These are phyloP conservation scores for Pygoscelis antarcticus DNA, from an alignment of 2,113 vertebrate species.

Conservation along the genomic window DNA sequence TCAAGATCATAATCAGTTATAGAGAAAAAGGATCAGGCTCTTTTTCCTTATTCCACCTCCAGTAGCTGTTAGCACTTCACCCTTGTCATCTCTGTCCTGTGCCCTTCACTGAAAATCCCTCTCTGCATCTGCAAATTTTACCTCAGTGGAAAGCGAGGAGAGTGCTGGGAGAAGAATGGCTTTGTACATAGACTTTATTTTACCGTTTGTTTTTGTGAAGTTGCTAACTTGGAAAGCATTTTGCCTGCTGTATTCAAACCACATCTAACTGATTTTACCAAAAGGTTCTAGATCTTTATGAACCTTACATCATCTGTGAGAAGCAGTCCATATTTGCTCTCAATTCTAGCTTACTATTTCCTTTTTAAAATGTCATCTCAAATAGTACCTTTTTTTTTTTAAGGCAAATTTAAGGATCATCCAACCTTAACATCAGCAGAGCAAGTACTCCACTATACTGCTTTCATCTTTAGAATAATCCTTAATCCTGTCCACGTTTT, in stretches of 20 bases:
- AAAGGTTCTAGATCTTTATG: neutral
- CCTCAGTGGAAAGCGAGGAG: neutral
- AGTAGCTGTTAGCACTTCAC: neutral
- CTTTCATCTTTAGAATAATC: neutral
- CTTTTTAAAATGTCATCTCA: neutral
- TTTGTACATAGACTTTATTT: rapidly evolving
- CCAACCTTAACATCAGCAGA: neutral
- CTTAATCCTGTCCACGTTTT: neutral
- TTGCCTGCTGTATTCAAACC: neutral
- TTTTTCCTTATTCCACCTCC: neutral
- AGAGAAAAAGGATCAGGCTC: neutral
- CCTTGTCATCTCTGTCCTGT: neutral
- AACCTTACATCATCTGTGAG: neutral
- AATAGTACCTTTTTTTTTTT: neutral
- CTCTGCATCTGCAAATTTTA: neutral
- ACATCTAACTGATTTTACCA: neutral
- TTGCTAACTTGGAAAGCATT: neutral
- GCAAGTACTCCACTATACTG: neutral
- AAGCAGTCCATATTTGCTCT: neutral
- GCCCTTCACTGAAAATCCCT: neutral
- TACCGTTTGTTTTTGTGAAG: neutral
- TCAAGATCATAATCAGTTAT: neutral
- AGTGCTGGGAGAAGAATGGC: neutral
- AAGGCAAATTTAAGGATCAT: neutral
- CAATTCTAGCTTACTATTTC: neutral